Conservation (phyloP, 1,140 invertebrate genomes). For the Bicyclus anynana region DNA sequence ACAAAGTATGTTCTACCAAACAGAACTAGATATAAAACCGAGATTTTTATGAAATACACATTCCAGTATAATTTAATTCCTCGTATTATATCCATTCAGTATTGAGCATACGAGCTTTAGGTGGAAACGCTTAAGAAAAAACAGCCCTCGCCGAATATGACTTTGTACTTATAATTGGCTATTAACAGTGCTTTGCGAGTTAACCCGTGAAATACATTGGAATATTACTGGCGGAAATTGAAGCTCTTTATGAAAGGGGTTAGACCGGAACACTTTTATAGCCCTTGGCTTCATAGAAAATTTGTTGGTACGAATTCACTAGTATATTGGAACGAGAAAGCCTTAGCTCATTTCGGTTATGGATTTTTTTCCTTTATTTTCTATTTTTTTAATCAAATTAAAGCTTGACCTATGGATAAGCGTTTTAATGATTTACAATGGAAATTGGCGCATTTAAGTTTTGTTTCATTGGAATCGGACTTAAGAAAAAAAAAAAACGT, state of each 20-base stretch:
- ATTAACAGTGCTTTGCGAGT: conserved; percentile 29
- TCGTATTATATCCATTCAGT: conserved; percentile 17
- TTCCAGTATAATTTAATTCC: conserved; percentile 9
- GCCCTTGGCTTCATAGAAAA: not conserved
- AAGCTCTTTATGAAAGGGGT: conserved; percentile 26
- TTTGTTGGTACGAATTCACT: not conserved
- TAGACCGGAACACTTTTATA: conserved; percentile 18
- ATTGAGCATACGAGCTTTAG: conserved; percentile 12
- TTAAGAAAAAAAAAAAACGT: too few species aligned
- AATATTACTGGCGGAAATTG: conserved; percentile 36
- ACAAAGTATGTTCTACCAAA: too few species aligned
- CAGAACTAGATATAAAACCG: too few species aligned
- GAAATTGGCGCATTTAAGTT: too few species aligned
- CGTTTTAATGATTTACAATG: too few species aligned
- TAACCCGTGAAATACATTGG: conserved; percentile 21
- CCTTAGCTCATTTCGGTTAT: too few species aligned
- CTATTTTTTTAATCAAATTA: too few species aligned
- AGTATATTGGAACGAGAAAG: not conserved
- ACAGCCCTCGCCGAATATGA: conserved; percentile 6
- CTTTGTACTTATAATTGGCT: conserved; percentile 35
- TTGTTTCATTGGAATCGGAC: too few species aligned
- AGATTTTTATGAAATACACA: not conserved
- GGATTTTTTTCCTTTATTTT: too few species aligned
- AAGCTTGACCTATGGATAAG: too few species aligned
- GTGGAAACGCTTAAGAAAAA: conserved; percentile 28